These are phyloP conservation scores for Psilopsiagon aymara DNA, from an alignment of 2,113 vertebrate genomes.

Conservation along the genomic window DNA sequence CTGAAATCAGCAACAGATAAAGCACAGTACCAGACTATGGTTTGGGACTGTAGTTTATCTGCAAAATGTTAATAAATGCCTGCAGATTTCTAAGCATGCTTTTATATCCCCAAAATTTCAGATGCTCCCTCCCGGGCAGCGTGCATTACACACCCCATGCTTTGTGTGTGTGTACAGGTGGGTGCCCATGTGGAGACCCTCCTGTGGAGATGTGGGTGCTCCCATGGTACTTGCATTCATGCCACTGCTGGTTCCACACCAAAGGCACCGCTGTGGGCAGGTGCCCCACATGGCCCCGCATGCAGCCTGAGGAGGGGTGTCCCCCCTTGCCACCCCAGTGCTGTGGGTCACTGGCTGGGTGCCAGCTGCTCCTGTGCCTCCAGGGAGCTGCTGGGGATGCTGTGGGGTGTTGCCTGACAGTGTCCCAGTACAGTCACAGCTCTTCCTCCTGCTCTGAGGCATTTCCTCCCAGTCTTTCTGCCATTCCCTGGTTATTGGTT, in stretches of 20 bases:
- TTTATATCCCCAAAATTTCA: neutral
- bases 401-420: neutral
- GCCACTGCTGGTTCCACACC: fast-evolving
- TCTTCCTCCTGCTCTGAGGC: neutral
- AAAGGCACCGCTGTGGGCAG: neutral
- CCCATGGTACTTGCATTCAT: fast-evolving
- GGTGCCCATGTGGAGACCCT: neutral
- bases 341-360: neutral
- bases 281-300: fast-evolving
- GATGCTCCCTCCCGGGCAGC: fast-evolving
- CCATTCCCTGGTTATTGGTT: neutral
- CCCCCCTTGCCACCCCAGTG: fast-evolving
- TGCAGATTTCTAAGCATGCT: neutral
- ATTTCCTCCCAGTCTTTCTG: fast-evolving
- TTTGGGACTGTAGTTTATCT: neutral
- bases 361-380: neutral
- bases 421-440: neutral
- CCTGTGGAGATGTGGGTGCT: neutral
- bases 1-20: neutral
- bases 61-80: neutral
- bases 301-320: neutral
- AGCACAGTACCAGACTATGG: neutral
- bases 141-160: neutral
- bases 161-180: neutral
- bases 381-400: neutral